A percentile compares a stretch with the other conserved stretches of the same genome.
Conservation (phyloP, 2,113 vertebrate genomes). For the Todiramphus saurophagus region DNA sequence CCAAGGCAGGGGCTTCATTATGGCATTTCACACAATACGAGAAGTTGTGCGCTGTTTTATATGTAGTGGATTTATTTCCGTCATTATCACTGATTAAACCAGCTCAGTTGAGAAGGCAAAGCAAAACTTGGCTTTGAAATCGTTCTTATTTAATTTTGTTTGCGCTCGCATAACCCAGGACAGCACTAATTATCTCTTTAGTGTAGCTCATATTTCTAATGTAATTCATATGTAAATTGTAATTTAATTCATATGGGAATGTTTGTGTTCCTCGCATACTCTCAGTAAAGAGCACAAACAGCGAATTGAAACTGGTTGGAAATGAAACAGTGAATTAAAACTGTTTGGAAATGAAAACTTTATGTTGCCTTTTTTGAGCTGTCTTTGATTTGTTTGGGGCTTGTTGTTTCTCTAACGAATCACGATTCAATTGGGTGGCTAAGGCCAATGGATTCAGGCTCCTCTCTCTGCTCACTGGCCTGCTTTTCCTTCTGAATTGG, state of each 20-base stretch:
- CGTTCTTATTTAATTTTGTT: slow-evolving; percentile 82
- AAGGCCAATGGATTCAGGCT: neutral
- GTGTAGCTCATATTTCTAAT: slow-evolving; percentile 83
- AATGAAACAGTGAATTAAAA: slow-evolving; percentile 68
- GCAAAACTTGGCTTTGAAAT: slow-evolving; percentile 82
- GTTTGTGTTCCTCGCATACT: slow-evolving; percentile 76
- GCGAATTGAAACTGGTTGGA: slow-evolving; percentile 72
- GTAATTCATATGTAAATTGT: slow-evolving; percentile 84
- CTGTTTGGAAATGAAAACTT: slow-evolving; percentile 78
- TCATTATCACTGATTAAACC: slow-evolving; percentile 81
- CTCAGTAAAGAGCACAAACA: slow-evolving; percentile 73
- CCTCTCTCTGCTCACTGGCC: neutral
- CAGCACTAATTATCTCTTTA: slow-evolving; percentile 83
- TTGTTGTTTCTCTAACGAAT: slow-evolving; percentile 51
- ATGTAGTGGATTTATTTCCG: slow-evolving; percentile 73
- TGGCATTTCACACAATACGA: slow-evolving; percentile 63
- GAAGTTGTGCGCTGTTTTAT: slow-evolving; percentile 43
- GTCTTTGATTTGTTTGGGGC: slow-evolving; percentile 69
- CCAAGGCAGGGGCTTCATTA: slow-evolving; percentile 8
- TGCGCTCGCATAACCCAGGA: slow-evolving; percentile 78
- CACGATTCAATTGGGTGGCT: slow-evolving; percentile 27
- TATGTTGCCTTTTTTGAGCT: slow-evolving; percentile 65
- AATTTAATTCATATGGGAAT: slow-evolving; percentile 80
- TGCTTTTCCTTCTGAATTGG: neutral
- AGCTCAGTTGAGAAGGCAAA: slow-evolving; percentile 77